Evolutionary conservation across 2,797 vertebrate species (phyloP), one percentile per base, ranked within the genome.

Genomic region (Thunnus albacares): DNA sequence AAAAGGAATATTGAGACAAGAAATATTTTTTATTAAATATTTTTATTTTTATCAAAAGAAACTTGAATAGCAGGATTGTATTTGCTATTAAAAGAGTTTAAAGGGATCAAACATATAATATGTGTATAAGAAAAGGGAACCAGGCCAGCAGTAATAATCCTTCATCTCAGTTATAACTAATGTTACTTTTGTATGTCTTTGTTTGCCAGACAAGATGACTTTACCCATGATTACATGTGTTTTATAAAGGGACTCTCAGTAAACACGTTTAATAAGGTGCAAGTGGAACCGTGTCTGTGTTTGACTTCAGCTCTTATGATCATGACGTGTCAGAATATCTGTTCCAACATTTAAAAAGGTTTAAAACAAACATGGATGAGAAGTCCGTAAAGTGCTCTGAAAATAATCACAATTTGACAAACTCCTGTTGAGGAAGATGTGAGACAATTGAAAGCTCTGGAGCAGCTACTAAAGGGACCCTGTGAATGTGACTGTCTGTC

Each of bases 121-220:
- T 72, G 41, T 75, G 20, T 57, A 4, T 55, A 52, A 33, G 59
- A 24, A 20, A 61, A 61, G 55, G 64, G 78, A 84, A 64, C 24
- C 18, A 45, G 53, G 47, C 28, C 52, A 43, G 58, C 47, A 11
- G 41, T 38, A 10, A 59, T 60, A 20, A 64, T 64, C 4, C 12
- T 11, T 14, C 53, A 59, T 18, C 20, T n/a, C 0, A 41, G 30
- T 24, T 17, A 3, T n/a, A 18, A 41, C 43, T 33, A 6, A 33
- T 33, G 30, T 33, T 22, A 12, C 14, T 53, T 28, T 64, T 38
- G 17, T 20, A 63, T 49, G n/a, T 26, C 8, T 28, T 24, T 65
- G 38, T 74, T 74, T 20, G 17, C 6, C 4, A 7, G 17, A 20
- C 18, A 20, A 17, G 0, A 33, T 11, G 26, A 72, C 55, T 8